phyloP scores from a whole-genome alignment of 1,140 invertebrate species.

The Phymorhynchus buccinoides region DNA sequence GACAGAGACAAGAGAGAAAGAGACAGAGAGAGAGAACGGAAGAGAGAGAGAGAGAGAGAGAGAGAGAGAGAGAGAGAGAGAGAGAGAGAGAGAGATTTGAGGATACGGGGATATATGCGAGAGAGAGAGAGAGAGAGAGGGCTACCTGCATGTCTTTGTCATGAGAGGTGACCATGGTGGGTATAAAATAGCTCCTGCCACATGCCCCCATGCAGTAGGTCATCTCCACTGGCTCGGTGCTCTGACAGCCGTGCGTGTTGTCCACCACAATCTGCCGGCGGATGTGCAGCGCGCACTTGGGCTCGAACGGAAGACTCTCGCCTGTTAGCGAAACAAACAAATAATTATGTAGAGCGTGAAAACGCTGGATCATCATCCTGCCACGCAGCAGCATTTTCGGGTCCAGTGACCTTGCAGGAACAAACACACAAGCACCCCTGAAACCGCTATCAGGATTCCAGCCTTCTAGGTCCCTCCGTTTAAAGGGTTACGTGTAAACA shows the following conservation, averaged over 20 bases:
- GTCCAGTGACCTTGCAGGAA: too few species aligned
- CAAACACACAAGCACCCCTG: background rate
- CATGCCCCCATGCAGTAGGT: constrained; percentile 51
- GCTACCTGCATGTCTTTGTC: constrained; percentile 41
- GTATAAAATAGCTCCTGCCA: constrained; percentile 41
- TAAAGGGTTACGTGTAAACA: too few species aligned
- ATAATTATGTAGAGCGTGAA: background rate
- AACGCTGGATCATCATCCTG: too few species aligned
- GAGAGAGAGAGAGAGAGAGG: too few species aligned
- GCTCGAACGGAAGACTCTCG: constrained; percentile 50
- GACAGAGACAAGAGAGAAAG: too few species aligned
- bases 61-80: background rate
- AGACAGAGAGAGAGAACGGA: too few species aligned
- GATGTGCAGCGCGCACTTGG: constrained; percentile 46
- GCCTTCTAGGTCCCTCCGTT: background rate
- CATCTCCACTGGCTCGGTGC: constrained; percentile 44
- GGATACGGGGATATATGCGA: too few species aligned
- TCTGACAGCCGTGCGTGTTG: constrained; percentile 43
- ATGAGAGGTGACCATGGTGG: constrained; percentile 32
- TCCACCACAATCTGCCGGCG: constrained; percentile 42
- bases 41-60: too few species aligned
- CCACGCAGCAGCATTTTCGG: too few species aligned
- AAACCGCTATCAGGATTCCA: background rate
- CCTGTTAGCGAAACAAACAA: constrained; percentile 26
- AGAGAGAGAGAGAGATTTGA: too few species aligned